Evolutionary conservation across 2,888 invertebrate genomes (phyloP).

Genomic region (Drosophila colorata): DNA sequence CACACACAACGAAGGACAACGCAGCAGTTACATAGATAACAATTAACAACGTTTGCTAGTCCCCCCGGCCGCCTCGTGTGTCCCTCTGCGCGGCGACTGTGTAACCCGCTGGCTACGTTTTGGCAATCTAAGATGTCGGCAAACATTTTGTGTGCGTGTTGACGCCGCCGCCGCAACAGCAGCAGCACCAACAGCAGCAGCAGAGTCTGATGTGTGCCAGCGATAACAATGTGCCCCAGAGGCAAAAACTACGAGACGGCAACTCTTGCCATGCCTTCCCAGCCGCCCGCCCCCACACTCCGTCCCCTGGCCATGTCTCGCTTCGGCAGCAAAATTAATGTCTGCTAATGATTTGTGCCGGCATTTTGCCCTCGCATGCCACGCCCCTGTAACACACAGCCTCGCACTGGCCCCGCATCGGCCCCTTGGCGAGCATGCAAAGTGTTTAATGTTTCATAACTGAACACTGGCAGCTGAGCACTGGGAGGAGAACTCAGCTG

Average conservation of each 20-base stretch:
- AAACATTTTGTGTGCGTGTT: conserved; percentile 77
- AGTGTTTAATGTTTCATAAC: conserved; percentile 79
- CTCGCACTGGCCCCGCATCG: neutral
- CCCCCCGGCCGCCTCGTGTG: neutral
- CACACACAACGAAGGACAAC: conserved; percentile 52
- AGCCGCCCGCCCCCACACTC: neutral
- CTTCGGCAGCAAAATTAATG: conserved; percentile 63
- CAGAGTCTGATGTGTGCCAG: conserved; percentile 65
- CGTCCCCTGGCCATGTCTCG: neutral
- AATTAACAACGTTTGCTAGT: conserved; percentile 66
- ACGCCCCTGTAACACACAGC: conserved; percentile 12
- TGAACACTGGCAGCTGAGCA: conserved; percentile 32
- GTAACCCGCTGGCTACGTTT: conserved; percentile 73
- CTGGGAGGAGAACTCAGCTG: conserved; percentile 20
- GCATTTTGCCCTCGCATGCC: conserved; percentile 42
- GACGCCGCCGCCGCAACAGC: conserved; percentile 38
- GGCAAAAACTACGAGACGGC: conserved; percentile 55
- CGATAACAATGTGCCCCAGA: conserved; percentile 61
- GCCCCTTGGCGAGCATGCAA: conserved; percentile 47
- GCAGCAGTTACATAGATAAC: conserved; percentile 76
- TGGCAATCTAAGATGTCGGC: conserved; percentile 78
- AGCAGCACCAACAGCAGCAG: conserved; percentile 14
- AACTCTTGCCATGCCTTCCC: conserved; percentile 17
- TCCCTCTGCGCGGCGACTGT: conserved; percentile 30
- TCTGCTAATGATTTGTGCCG: conserved; percentile 79